Percentiles rank a stretch among this genome's conserved stretches.
phyloP scores from a whole-genome alignment of 1,140 invertebrate genomes.

The Cardiocondyla obscurior region DNA sequence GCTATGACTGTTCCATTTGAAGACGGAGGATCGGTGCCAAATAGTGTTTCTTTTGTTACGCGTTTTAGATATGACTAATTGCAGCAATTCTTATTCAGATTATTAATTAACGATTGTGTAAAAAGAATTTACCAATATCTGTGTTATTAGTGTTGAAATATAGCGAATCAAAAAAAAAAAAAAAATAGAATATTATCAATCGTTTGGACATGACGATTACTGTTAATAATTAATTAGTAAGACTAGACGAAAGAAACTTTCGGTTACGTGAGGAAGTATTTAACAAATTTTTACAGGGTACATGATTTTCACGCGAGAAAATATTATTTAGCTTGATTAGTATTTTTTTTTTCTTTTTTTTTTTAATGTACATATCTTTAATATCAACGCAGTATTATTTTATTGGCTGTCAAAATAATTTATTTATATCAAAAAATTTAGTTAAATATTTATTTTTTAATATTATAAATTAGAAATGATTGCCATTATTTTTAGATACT shows the following conservation, averaged over 20 bases:
- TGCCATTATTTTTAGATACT: background rate
- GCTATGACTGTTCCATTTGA: background rate
- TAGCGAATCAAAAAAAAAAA: too few relatives aligned
- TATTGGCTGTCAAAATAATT: background rate
- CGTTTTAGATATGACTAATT: background rate
- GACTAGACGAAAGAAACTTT: background rate
- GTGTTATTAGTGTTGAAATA: background rate
- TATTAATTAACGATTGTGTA: background rate
- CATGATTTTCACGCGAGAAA: background rate
- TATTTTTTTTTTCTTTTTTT: too few relatives aligned
- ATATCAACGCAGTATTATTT: background rate
- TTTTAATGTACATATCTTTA: background rate
- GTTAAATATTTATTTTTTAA: background rate
- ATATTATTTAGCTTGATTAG: background rate
- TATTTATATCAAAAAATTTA: background rate
- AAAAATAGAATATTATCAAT: too few relatives aligned
- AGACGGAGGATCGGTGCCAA: slow-evolving; percentile 15
- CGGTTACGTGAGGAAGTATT: background rate
- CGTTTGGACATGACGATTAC: background rate
- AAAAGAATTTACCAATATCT: background rate
- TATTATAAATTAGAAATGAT: background rate
- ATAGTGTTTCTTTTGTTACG: background rate
- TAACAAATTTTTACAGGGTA: background rate
- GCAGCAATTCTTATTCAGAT: background rate
- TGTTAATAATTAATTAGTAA: background rate